A percentile compares a stretch with the other conserved stretches of the same genome.
Conservation (phyloP, 2,113 vertebrate species). For the Forbesichthys papilliferus region DNA sequence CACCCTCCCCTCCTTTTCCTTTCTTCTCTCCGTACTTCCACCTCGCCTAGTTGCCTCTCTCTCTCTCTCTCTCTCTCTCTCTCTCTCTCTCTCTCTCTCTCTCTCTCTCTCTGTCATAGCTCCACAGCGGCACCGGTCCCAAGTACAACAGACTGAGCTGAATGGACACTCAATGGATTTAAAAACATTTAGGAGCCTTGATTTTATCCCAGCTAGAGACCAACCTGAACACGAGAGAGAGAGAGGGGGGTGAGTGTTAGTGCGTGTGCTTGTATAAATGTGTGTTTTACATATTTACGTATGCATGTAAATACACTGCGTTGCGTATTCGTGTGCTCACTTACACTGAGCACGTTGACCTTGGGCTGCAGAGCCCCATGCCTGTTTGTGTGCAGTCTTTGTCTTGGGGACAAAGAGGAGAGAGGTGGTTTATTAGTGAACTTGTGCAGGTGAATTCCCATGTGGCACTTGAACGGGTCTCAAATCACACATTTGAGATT, state of each 20-base stretch:
- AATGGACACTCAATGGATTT: slow-evolving; percentile 9
- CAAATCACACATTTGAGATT: not conserved
- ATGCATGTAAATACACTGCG: not conserved
- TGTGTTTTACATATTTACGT: not conserved
- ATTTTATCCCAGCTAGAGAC: slow-evolving; percentile 13
- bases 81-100: no score
- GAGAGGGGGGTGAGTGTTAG: slow-evolving; percentile 31
- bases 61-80: slow-evolving; percentile 15
- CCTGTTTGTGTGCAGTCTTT: slow-evolving; percentile 4
- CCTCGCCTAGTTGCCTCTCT: slow-evolving; percentile 4
- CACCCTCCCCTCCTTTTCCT: slow-evolving; percentile 3
- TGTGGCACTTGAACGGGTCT: not conserved
- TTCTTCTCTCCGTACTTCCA: slow-evolving; percentile 7
- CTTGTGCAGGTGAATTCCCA: not conserved
- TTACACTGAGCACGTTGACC: not conserved
- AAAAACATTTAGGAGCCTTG: not conserved
- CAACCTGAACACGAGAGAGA: not conserved
- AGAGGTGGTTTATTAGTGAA: slow-evolving; percentile 8
- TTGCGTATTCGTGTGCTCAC: not conserved
- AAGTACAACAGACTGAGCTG: not conserved
- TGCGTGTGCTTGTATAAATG: not conserved
- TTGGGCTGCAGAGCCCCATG: slow-evolving; percentile 1
- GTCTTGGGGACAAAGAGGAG: slow-evolving; percentile 12
- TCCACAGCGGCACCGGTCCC: slow-evolving; percentile 21
- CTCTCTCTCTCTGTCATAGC: slow-evolving; percentile 33